Conservation (phyloP, 2,797 vertebrate species). For the Microctenopoma stevenorrisi region DNA sequence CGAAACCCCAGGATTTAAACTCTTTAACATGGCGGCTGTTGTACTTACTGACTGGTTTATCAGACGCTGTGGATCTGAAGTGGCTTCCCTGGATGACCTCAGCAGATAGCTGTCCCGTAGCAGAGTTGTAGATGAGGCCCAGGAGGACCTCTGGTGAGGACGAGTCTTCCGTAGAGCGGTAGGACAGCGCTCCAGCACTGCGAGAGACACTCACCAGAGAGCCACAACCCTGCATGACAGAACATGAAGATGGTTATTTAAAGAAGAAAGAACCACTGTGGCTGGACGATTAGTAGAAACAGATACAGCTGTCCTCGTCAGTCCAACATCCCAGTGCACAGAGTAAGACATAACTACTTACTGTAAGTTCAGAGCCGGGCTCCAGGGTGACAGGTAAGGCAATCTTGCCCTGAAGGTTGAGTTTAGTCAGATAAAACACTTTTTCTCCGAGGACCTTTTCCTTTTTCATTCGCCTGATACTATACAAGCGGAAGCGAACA, state of each 20-base stretch:
- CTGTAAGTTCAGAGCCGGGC: slow-evolving; percentile 92
- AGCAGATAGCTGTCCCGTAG: slow-evolving; percentile 93
- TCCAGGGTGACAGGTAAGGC: slow-evolving; percentile 95
- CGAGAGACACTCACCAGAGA: slow-evolving; percentile 95
- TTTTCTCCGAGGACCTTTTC: slow-evolving; percentile 98
- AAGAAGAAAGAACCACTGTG: neutral
- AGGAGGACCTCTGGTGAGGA: slow-evolving; percentile 93
- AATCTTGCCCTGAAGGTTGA: slow-evolving; percentile 98
- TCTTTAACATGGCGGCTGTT: neutral
- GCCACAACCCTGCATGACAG: slow-evolving; percentile 88
- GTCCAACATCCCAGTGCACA: neutral
- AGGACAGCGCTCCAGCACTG: slow-evolving; percentile 91
- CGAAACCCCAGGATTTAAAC: neutral
- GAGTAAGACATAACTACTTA: slow-evolving; percentile 75
- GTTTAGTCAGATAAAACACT: slow-evolving; percentile 96
- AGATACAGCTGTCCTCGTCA: too few species aligned
- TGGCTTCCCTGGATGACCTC: slow-evolving; percentile 99
- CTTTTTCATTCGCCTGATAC: slow-evolving; percentile 93
- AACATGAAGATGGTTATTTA: neutral
- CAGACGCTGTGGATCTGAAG: slow-evolving; percentile 94
- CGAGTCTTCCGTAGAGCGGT: slow-evolving; percentile 91
- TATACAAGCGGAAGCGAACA: slow-evolving; percentile 95
- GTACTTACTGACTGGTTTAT: slow-evolving; percentile 90
- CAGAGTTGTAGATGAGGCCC: slow-evolving; percentile 95
- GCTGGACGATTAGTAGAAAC: neutral